Percentiles rank a stretch among this genome's conserved stretches.
phyloP scores from a whole-genome alignment of 2,888 invertebrate species.

The Coelopa pilipes region DNA sequence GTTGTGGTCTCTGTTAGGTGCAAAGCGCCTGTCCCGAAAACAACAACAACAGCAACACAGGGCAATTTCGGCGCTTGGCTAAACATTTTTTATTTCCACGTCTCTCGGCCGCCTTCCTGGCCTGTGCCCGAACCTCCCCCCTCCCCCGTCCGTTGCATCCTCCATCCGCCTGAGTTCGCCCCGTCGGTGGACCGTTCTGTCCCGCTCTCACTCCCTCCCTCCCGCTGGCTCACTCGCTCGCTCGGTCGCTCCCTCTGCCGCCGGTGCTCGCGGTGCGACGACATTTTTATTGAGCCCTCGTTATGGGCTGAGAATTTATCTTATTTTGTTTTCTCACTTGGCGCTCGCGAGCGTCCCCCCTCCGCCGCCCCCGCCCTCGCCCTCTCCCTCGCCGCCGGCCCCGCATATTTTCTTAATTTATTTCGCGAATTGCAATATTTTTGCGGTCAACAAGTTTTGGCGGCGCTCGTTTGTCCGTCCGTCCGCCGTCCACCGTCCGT shows the following conservation, averaged over 20 bases:
- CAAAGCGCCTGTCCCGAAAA: conserved; percentile 6
- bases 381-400: too few species aligned
- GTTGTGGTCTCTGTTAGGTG: conserved; percentile 1
- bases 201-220: too few species aligned
- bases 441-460: conserved; percentile 38
- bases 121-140: too few species aligned
- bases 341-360: conserved; percentile 18
- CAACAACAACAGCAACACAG: too few species aligned
- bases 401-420: conserved; percentile 35
- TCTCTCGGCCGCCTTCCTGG: neutral
- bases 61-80: neutral
- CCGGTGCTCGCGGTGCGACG: neutral
- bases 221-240: neutral
- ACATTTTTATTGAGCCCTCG: conserved; percentile 18
- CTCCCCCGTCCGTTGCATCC: neutral
- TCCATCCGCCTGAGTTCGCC: neutral
- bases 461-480: neutral
- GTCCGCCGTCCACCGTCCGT: too few species aligned
- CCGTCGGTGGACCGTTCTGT: too few species aligned
- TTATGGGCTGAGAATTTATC: conserved; percentile 35
- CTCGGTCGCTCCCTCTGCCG: too few species aligned
- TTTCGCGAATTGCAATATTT: conserved; percentile 31
- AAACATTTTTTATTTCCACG: neutral
- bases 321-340: conserved; percentile 34
- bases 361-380: too few species aligned